A percentile compares a stretch with the other conserved stretches of the same genome.
phyloP scores from a whole-genome alignment of 2,113 vertebrate species.

The Crotalus helleri region DNA sequence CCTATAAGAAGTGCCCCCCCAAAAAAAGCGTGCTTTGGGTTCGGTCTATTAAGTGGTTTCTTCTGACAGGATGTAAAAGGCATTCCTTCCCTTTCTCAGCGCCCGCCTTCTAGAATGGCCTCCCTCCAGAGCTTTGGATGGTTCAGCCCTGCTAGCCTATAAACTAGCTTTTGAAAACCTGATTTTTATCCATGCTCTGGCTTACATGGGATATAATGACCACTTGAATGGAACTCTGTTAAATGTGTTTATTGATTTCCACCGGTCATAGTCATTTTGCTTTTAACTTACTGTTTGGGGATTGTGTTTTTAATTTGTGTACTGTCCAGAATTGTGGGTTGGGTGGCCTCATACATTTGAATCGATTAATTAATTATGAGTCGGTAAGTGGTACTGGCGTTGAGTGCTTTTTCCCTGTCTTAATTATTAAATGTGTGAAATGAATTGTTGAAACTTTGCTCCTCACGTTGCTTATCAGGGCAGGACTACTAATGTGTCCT shows the following conservation, averaged over 20 bases:
- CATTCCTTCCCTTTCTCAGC: background rate
- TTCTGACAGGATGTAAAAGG: background rate
- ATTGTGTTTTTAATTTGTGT: background rate
- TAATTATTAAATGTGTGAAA: background rate
- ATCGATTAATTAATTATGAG: background rate
- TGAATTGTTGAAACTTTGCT: background rate
- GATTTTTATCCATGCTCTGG: background rate
- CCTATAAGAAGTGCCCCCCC: background rate
- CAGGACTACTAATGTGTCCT: constrained; percentile 42
- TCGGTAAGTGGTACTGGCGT: background rate
- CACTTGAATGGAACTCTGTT: background rate
- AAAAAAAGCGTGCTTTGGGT: background rate
- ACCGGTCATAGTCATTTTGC: background rate
- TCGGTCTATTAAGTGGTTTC: background rate
- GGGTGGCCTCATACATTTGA: background rate
- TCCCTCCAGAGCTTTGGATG: background rate
- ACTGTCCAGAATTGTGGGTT: background rate
- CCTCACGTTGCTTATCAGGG: background rate
- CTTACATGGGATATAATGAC: background rate
- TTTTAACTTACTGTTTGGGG: background rate
- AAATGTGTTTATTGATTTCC: background rate
- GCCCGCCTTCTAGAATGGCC: background rate
- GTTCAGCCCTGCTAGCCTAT: background rate
- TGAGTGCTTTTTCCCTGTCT: too few relatives aligned
- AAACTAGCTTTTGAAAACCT: background rate